Evolutionary conservation across 2,888 invertebrate species (phyloP).

Genomic region (Adelphocoris suturalis): DNA sequence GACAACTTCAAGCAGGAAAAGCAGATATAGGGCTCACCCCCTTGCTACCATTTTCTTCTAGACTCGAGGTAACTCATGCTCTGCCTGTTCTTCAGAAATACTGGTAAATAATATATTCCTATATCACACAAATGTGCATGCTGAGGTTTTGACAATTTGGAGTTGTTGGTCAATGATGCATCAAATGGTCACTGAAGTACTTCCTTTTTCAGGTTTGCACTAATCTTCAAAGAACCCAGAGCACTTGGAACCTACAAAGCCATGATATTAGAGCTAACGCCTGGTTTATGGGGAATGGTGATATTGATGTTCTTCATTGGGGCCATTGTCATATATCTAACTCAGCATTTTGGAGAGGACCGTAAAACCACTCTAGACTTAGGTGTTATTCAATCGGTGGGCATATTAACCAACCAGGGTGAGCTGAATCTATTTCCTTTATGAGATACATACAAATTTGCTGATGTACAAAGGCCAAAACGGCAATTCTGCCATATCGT

Average conservation of each 20-base stretch:
- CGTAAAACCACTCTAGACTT: neutral
- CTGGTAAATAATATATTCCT: neutral
- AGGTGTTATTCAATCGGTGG: slow-evolving; percentile 42
- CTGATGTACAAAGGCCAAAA: too few species aligned
- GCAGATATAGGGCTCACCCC: slow-evolving; percentile 74
- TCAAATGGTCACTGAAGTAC: neutral
- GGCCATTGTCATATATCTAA: slow-evolving; percentile 20
- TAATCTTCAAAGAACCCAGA: slow-evolving; percentile 85
- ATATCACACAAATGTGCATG: neutral
- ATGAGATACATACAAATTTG: too few species aligned
- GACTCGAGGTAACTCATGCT: slow-evolving; percentile 41
- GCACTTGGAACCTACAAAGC: slow-evolving; percentile 74
- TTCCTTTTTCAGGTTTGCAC: slow-evolving; percentile 80
- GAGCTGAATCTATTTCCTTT: neutral
- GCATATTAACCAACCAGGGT: slow-evolving; percentile 54
- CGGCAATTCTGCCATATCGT: too few species aligned
- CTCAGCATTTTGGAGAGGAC: neutral
- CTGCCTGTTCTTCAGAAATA: slow-evolving; percentile 44
- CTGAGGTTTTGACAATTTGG: neutral
- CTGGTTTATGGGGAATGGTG: slow-evolving; percentile 69
- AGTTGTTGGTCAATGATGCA: neutral
- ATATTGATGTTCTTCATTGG: neutral
- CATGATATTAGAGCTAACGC: slow-evolving; percentile 69
- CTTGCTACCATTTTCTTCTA: slow-evolving; percentile 36
- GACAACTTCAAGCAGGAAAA: slow-evolving; percentile 73